These are phyloP conservation scores for Listronotus bonariensis DNA, from an alignment of 1,140 invertebrate genomes.

Conservation along the genomic window DNA sequence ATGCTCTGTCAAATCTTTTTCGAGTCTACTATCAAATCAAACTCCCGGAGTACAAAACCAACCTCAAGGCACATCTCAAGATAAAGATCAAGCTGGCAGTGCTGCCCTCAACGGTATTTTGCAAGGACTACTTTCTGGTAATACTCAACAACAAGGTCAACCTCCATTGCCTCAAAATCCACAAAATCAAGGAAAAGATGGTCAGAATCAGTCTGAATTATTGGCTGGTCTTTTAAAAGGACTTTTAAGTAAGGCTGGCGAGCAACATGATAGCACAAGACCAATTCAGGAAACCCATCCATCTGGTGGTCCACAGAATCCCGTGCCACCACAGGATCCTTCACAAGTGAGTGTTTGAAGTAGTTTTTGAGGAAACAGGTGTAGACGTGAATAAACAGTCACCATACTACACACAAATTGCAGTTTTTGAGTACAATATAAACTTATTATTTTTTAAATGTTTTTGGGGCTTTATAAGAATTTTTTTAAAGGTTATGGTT, in stretches of 20 bases:
- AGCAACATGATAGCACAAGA: conserved; percentile 32
- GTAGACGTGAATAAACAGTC: conserved; percentile 18
- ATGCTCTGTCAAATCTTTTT: conserved; percentile 17
- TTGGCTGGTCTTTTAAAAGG: conserved; percentile 21
- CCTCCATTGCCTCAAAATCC: not conserved
- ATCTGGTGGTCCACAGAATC: not conserved
- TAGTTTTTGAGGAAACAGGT: conserved; percentile 1
- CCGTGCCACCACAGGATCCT: conserved; percentile 1
- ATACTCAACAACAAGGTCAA: not conserved
- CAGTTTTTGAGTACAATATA: not conserved
- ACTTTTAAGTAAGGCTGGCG: conserved; percentile 14
- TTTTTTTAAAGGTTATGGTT: no score
- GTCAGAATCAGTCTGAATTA: conserved; percentile 2
- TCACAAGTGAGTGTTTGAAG: conserved; percentile 21
- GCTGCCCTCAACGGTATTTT: not conserved
- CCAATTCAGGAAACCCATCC: conserved; percentile 33
- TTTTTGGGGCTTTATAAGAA: no score
- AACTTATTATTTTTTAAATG: no score
- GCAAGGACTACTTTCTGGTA: not conserved
- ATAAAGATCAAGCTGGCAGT: not conserved
- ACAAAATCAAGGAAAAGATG: conserved; percentile 8
- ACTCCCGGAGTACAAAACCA: not conserved
- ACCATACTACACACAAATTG: conserved; percentile 3
- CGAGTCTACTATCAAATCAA: conserved; percentile 17
- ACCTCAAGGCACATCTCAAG: not conserved